Base-by-base conservation (phyloP, 1,140 invertebrate genomes). In the Halyomorpha halys region DNA sequence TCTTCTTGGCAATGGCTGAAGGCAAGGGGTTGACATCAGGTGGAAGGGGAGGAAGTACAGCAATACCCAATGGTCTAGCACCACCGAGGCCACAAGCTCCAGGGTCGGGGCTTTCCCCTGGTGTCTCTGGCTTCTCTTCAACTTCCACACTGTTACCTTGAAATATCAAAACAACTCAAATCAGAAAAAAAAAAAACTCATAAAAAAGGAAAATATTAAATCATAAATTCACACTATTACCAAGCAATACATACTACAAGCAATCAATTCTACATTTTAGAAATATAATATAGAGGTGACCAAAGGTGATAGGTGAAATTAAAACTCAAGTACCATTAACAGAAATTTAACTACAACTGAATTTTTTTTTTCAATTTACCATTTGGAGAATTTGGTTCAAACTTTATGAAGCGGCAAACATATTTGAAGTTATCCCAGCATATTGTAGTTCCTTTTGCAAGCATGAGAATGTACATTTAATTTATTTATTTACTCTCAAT, bases 41-140 rank as follows among this genome's bases (percentile, higher is more conserved):
- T 2, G 79, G 79, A 25, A 83, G 67, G 11, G 78, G 76, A 44
- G 77, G 78, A 65, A 81, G 76, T 21, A 78, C 81, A 44, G 75
- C 76, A 3, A 78, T 72, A 13, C 76, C 77, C 16, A 91, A 73
- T 4, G 89, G 89, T 65, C 89, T 78, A 39, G 86, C 78, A 14
- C 87, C 88, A 56, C 86, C 84, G 66, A 90, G 76, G 27, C 89
- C 89, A 54, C 80, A 81, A 62, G 83, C 77, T 11, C 83, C 82
- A 0, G 83, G 81, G 77, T 90, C 85, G 0, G 86, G 85, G 69
- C 82, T 77, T 77, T 91, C 88, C 1, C 85, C 84, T 0, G 84
- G 83, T 2, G 83, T 84, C 71, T 44, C 59, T 39, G 30, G 53
- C 23, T 56, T 56, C 23, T 56, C 53, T 23, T 56, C 53, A 13